These are phyloP conservation scores for Steinernema feltiae DNA, from an alignment of 1,140 invertebrate species.

Conservation along the genomic window DNA sequence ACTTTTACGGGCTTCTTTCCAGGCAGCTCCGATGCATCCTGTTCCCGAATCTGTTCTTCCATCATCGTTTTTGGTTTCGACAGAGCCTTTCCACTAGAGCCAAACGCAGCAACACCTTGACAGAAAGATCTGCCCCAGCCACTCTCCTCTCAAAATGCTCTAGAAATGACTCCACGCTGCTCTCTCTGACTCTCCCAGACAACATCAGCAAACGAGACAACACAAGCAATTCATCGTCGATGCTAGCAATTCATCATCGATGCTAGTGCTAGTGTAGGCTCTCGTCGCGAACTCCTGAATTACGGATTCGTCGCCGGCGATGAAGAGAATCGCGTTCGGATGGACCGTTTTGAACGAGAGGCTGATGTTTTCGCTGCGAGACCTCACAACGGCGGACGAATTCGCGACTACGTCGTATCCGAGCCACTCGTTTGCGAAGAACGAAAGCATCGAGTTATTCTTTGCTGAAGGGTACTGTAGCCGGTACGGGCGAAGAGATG, in stretches of 20 bases:
- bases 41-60: neutral
- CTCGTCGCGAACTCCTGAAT: no score
- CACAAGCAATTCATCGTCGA: no score
- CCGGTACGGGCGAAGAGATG: neutral
- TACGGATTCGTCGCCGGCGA: constrained; percentile 76
- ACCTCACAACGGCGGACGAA: constrained; percentile 75
- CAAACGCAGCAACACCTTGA: no score
- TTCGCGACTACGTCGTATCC: constrained; percentile 80
- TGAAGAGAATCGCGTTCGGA: constrained; percentile 81
- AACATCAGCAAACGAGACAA: no score
- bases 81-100: no score
- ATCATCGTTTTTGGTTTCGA: neutral
- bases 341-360: constrained; percentile 86
- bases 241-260: no score
- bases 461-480: constrained; percentile 70
- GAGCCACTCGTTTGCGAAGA: constrained; percentile 80
- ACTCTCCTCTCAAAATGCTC: no score
- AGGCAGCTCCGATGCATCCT: neutral
- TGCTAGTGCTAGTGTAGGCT: no score
- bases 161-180: no score
- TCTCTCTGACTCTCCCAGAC: no score
- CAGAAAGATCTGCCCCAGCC: no score
- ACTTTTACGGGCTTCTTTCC: neutral
- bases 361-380: constrained; percentile 74
- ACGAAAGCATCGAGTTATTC: constrained; percentile 81